These are phyloP conservation scores for Rhingia campestris DNA, from an alignment of 2,888 invertebrate species.

Conservation along the genomic window DNA sequence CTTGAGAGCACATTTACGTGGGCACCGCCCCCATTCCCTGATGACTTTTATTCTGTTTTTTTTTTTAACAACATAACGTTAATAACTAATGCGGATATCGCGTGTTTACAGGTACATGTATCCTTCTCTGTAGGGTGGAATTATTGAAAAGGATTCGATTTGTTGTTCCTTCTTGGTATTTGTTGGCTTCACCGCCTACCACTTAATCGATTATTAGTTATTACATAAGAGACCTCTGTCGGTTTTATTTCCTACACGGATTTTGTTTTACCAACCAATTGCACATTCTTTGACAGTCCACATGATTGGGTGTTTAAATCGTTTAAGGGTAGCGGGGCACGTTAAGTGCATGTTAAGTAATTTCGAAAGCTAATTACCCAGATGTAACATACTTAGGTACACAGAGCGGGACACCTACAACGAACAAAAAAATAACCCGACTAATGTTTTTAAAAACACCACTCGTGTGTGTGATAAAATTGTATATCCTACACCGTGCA, in stretches of 20 bases:
- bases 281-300: slow-evolving; percentile 8
- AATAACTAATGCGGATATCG: slow-evolving; percentile 75
- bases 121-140: slow-evolving; percentile 37
- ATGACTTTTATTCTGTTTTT: slow-evolving; percentile 32
- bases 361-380: slow-evolving; percentile 60
- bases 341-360: slow-evolving; percentile 50
- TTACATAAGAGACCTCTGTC: slow-evolving; percentile 37
- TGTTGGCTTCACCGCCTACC: background rate
- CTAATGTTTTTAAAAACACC: no score
- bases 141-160: slow-evolving; percentile 70
- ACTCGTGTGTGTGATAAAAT: no score
- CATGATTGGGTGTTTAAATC: slow-evolving; percentile 19
- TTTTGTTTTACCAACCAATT: slow-evolving; percentile 39
- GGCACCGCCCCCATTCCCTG: slow-evolving; percentile 25
- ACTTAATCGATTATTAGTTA: background rate
- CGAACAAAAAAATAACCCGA: no score
- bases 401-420: no score
- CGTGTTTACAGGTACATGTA: slow-evolving; percentile 56
- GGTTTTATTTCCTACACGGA: slow-evolving; percentile 26
- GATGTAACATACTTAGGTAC: slow-evolving; percentile 29
- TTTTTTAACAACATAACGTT: slow-evolving; percentile 52
- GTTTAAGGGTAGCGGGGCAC: slow-evolving; percentile 19
- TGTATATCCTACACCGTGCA: no score
- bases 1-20: slow-evolving; percentile 59
- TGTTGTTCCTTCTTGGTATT: background rate